Conservation (phyloP, 2,888 invertebrate species). For the Stenchaetothrips biformis region DNA sequence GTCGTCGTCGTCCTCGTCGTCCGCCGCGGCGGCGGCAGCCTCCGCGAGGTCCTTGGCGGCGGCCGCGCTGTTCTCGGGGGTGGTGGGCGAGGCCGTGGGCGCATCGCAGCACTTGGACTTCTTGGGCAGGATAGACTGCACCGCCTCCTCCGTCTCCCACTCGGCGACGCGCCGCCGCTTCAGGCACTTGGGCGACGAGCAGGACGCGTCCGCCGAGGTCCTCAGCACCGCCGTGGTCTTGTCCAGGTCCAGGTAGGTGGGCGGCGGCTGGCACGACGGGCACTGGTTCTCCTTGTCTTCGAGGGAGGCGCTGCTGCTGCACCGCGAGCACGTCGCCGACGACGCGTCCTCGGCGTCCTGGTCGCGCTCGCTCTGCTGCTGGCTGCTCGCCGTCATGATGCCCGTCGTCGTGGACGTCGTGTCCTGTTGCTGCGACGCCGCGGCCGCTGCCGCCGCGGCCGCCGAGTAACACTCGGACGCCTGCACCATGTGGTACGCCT, state of each 20-base stretch:
- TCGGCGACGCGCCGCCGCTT: conserved; percentile 51
- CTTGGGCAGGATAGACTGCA: conserved; percentile 52
- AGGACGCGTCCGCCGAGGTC: conserved; percentile 37
- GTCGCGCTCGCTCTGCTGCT: conserved; percentile 24
- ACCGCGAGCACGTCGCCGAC: conserved; percentile 7
- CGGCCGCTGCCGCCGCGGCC: conserved; percentile 31
- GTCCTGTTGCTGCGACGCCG: conserved; percentile 36
- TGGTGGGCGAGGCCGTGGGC: conserved; percentile 28
- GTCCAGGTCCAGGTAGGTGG: conserved; percentile 51
- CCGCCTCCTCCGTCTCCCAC: conserved; percentile 54
- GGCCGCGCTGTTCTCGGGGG: conserved; percentile 36
- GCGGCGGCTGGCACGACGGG: conserved; percentile 38
- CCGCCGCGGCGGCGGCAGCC: conserved; percentile 45
- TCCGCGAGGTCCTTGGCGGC: conserved; percentile 49
- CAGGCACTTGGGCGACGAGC: conserved; percentile 39
- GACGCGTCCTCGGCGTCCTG: conserved; percentile 31
- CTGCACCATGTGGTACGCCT: conserved; percentile 54
- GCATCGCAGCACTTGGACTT: conserved; percentile 43
- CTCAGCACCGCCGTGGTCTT: conserved; percentile 45
- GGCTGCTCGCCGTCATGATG: background rate
- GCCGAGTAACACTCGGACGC: conserved; percentile 37
- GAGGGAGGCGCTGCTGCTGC: background rate
- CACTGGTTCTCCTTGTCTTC: conserved; percentile 47
- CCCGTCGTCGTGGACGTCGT: conserved; percentile 33
- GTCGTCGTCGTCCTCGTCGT: conserved; percentile 37